Conservation (phyloP, 53 echinoderm and acorn worm species). For the Holothuria scabra region DNA sequence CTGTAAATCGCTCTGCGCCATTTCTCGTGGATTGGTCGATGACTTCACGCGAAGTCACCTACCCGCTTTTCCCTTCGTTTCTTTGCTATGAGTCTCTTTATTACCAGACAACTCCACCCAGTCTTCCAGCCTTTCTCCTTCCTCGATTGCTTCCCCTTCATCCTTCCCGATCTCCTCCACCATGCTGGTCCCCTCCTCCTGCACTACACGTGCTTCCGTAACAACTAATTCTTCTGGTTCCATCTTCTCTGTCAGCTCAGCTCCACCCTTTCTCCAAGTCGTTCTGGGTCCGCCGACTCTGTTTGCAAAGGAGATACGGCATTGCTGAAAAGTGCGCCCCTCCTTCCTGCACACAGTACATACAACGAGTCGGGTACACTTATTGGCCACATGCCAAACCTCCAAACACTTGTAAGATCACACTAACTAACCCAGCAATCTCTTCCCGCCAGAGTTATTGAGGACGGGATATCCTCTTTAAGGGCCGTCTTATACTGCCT, state of each 20-base stretch:
- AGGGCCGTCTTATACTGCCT: not conserved
- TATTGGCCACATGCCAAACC: slow-evolving; percentile 19
- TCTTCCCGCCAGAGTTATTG: not conserved
- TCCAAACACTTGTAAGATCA: not conserved
- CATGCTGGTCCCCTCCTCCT: no score
- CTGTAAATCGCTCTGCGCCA: not conserved
- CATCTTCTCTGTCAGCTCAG: no score
- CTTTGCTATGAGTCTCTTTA: not conserved
- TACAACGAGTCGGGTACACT: not conserved
- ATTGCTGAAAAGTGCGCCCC: not conserved
- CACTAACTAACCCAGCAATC: not conserved
- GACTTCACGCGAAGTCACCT: not conserved
- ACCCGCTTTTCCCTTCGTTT: not conserved
- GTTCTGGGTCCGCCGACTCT: not conserved
- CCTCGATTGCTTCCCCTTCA: not conserved
- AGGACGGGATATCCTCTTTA: not conserved
- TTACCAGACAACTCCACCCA: not conserved
- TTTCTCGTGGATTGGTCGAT: not conserved
- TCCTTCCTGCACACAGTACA: slow-evolving; percentile 35
- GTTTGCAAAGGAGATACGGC: not conserved
- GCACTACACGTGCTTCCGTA: no score
- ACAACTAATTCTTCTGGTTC: no score
- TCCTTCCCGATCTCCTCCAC: not conserved
- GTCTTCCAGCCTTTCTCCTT: no score
- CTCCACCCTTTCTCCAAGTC: slow-evolving; percentile 10